Percentiles rank a stretch among this genome's conserved stretches.
These are phyloP conservation scores for Clarias batrachus DNA, from an alignment of 2,113 vertebrate genomes.

Conservation along the genomic window DNA sequence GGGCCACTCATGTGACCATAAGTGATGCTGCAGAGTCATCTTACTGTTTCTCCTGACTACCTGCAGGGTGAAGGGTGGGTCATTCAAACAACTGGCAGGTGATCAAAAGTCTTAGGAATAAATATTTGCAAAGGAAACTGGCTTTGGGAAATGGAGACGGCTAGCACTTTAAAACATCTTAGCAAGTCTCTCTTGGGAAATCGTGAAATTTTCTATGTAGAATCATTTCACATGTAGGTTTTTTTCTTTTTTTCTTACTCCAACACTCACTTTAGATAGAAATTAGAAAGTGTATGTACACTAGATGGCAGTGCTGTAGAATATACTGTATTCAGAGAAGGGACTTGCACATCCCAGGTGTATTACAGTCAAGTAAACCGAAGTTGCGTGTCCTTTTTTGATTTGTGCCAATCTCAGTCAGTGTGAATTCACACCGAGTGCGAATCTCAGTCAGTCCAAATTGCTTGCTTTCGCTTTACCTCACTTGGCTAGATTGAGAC, in stretches of 20 bases:
- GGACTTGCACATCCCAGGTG: not conserved
- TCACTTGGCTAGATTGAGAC: not conserved
- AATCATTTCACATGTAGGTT: not conserved
- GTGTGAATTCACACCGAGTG: not conserved
- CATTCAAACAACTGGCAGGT: not conserved
- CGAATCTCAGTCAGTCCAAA: not conserved
- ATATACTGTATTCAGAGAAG: not conserved
- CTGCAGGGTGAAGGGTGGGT: not conserved
- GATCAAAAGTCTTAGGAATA: not conserved
- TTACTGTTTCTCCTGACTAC: not conserved
- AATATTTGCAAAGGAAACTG: not conserved
- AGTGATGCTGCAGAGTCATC: not conserved
- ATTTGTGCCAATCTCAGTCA: not conserved
- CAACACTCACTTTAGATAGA: not conserved
- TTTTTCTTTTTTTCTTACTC: not conserved
- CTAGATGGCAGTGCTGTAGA: slow-evolving; percentile 41
- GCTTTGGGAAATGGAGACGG: not conserved
- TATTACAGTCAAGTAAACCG: not conserved
- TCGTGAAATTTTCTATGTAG: not conserved
- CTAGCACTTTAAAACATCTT: not conserved
- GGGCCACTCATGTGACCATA: not conserved
- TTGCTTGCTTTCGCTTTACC: not conserved
- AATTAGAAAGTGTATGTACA: not conserved
- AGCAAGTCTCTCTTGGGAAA: not conserved
- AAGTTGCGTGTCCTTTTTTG: not conserved